These are phyloP conservation scores for Gallinago stenura DNA, from an alignment of 2,797 vertebrate species.

Conservation along the genomic window DNA sequence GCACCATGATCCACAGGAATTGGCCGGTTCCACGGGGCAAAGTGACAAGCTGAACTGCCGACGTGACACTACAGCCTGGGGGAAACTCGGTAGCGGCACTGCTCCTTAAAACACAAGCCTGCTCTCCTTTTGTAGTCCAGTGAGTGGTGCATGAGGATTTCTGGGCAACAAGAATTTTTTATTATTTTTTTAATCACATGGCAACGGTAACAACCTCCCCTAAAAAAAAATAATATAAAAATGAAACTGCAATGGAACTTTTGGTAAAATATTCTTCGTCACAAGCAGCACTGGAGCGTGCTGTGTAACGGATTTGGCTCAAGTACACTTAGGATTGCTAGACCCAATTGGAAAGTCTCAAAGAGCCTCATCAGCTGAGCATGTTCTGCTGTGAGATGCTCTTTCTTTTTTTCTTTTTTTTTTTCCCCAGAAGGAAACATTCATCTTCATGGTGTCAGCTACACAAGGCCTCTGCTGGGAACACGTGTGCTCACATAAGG, in stretches of 20 bases:
- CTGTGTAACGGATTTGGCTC: conserved; percentile 30
- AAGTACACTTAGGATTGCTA: conserved; percentile 64
- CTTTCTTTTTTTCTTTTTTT: background rate
- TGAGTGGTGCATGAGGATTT: background rate
- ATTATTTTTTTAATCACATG: background rate
- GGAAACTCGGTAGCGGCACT: background rate
- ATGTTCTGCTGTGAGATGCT: background rate
- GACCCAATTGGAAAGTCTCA: background rate
- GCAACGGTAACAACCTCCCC: background rate
- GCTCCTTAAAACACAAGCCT: background rate
- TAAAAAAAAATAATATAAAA: background rate
- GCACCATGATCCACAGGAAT: conserved; percentile 20
- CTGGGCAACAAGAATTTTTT: background rate
- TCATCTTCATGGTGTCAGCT: conserved; percentile 29
- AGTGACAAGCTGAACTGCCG: background rate
- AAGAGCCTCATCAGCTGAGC: conserved; percentile 32
- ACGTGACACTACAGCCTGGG: background rate
- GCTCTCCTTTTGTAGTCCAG: background rate
- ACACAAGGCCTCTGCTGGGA: conserved; percentile 63
- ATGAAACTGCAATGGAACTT: conserved; percentile 2
- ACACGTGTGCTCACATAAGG: conserved; percentile 30
- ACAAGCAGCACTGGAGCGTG: conserved; percentile 24
- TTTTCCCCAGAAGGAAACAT: background rate
- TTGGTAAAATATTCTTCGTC: background rate
- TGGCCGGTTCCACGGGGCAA: background rate